These are phyloP conservation scores for Smittia aterrima DNA, from an alignment of 2,888 invertebrate species.

Conservation along the genomic window DNA sequence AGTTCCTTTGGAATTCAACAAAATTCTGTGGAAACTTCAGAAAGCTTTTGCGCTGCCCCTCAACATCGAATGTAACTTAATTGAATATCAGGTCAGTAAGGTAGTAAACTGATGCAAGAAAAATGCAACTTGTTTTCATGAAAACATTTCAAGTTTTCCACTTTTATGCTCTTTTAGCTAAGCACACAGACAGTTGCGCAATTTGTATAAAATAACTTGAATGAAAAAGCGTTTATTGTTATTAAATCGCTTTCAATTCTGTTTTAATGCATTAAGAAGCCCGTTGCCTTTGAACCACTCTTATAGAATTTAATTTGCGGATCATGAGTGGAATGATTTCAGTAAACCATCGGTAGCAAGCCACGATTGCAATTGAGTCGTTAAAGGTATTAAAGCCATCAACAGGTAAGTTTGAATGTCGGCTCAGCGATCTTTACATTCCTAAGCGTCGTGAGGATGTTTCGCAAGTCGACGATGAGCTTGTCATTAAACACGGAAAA, in stretches of 20 bases:
- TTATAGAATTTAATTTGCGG: background rate
- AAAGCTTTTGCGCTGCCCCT: no score
- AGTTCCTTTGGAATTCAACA: no score
- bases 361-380: no score
- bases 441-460: background rate
- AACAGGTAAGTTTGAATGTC: no score
- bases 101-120: constrained; percentile 34
- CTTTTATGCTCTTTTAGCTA: background rate
- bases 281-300: no score
- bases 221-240: background rate
- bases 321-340: no score
- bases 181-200: background rate
- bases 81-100: constrained; percentile 41
- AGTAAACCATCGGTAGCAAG: no score
- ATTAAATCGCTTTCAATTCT: background rate
- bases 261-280: no score
- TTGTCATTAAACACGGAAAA: constrained; percentile 3
- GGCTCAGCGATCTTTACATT: no score
- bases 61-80: background rate
- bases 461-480: background rate
- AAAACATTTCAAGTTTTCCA: constrained; percentile 3
- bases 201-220: background rate
- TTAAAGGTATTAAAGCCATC: no score
- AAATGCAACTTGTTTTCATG: constrained; percentile 10
- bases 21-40: no score